Base-by-base conservation (phyloP, 1,140 invertebrate species). In the Metopolophium dirhodum region DNA sequence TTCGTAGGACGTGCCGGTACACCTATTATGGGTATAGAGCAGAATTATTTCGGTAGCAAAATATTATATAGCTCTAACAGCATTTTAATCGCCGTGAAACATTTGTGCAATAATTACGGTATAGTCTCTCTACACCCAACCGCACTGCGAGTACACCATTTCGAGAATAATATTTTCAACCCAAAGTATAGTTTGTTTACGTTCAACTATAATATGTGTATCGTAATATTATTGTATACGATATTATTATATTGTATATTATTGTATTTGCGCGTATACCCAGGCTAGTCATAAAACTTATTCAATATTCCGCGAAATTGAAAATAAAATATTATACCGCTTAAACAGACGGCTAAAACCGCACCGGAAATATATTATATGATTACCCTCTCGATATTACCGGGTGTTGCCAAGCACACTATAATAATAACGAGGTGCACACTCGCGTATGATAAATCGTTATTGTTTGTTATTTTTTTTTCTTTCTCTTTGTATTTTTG, bases 391-490 rank as follows among this genome's bases (percentile, higher is more conserved):
- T 37, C 89, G 57, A 61, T 61, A 68, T 45, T 61, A 61, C 57
- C 54, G 89, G 51, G 51, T 90, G 54, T 90, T 41, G 37, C 54
- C 54, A n/a, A 90, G 37, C 37, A 45, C 89, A 68, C 89, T 20
- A 7, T 93, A 83, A 82, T 41, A 86, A 93, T 93, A 93, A 93
- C 91, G 91, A 93, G 82, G 91, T 54, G 82, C 89, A 68, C 89
- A 45, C 54, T 61, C 91, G 91, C n/a, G 91, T 57, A 86, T 86
- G 91, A 93, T 93, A 93, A 93, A 93, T 93, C 35, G 91, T 93
- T 93, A 86, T 93, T 86, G 91, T 93, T 93, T 41, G 61, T 18
- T n/a, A n/a, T 77, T 77, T 77, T 26, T 57, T 57, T 68, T 68
- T 77, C 22, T 4, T 87, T 87, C 87, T 51, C 54, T 61, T 49